Conservation (phyloP, 2,113 vertebrate species). For the Noturus placidus region DNA sequence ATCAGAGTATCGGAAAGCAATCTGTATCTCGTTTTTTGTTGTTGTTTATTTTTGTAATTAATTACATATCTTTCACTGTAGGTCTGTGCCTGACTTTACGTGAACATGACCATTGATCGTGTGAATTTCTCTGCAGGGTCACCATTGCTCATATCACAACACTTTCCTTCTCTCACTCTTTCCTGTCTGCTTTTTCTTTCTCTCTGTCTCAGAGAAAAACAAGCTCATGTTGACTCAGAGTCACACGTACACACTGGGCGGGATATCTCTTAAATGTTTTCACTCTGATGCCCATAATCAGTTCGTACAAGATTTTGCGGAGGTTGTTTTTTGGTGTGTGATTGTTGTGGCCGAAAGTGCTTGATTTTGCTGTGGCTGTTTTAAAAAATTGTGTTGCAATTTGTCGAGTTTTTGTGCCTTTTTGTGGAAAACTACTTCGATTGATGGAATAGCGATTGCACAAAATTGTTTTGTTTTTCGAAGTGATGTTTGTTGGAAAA, state of each 20-base stretch:
- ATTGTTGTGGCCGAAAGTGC: too few relatives aligned
- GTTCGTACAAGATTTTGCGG: too few relatives aligned
- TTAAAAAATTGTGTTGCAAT: too few relatives aligned
- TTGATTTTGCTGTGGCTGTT: too few relatives aligned
- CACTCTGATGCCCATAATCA: not conserved
- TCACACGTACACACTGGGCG: not conserved
- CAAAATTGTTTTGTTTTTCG: too few relatives aligned
- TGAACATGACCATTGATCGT: slow-evolving; percentile 73
- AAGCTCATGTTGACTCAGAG: not conserved
- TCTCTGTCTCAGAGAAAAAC: not conserved
- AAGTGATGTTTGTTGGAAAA: too few relatives aligned
- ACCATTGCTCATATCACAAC: slow-evolving; percentile 66
- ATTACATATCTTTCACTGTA: slow-evolving; percentile 63
- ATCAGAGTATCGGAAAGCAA: slow-evolving; percentile 76
- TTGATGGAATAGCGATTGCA: too few relatives aligned
- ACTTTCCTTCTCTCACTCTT: slow-evolving; percentile 54
- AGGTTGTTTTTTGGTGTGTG: too few relatives aligned
- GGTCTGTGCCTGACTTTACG: slow-evolving; percentile 67
- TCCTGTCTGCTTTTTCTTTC: slow-evolving; percentile 5
- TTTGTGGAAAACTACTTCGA: too few relatives aligned
- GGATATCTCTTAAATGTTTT: not conserved
- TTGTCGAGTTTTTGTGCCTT: too few relatives aligned
- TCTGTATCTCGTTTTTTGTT: slow-evolving; percentile 59
- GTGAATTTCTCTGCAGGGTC: slow-evolving; percentile 74
- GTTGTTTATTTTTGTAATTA: slow-evolving; percentile 66